A percentile compares a stretch with the other conserved stretches of the same genome.
These are phyloP conservation scores for Grantiella picta DNA, from an alignment of 2,113 vertebrate species.

Conservation along the genomic window DNA sequence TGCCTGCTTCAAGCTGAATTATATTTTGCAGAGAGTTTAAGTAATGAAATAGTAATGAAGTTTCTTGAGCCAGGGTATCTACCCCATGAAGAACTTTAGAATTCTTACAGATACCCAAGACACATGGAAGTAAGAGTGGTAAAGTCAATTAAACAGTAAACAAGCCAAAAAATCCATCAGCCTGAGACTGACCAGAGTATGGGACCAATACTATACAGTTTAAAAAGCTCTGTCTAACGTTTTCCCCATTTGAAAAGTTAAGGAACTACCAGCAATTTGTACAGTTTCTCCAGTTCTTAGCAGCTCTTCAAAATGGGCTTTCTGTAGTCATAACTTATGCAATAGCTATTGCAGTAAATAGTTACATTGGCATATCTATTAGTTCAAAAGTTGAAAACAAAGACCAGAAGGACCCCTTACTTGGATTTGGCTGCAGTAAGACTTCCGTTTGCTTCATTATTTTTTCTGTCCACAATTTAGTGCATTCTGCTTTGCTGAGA, in stretches of 20 bases:
- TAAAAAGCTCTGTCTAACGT: neutral
- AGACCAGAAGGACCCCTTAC: conserved; percentile 73
- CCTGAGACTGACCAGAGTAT: neutral
- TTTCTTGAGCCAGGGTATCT: neutral
- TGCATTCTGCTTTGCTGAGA: conserved; percentile 91
- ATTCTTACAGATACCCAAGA: neutral
- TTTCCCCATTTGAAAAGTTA: neutral
- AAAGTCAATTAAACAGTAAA: neutral
- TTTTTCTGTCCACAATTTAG: conserved; percentile 95
- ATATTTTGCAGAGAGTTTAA: neutral
- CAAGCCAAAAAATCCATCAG: neutral
- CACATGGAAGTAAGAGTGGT: neutral
- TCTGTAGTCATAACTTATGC: neutral
- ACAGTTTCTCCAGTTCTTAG: neutral
- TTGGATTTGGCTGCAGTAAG: conserved; percentile 95
- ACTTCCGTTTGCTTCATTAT: conserved; percentile 98
- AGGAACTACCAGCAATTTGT: neutral
- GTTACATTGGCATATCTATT: neutral
- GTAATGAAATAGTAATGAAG: neutral
- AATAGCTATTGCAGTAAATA: neutral
- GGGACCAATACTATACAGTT: accelerated
- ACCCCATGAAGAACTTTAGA: neutral
- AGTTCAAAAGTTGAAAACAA: neutral
- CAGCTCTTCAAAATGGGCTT: neutral
- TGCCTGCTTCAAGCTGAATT: neutral